Percentiles rank a stretch among this genome's conserved stretches.
phyloP scores from a whole-genome alignment of 2,888 invertebrate genomes.

The Leptinotarsa rubiginosa region DNA sequence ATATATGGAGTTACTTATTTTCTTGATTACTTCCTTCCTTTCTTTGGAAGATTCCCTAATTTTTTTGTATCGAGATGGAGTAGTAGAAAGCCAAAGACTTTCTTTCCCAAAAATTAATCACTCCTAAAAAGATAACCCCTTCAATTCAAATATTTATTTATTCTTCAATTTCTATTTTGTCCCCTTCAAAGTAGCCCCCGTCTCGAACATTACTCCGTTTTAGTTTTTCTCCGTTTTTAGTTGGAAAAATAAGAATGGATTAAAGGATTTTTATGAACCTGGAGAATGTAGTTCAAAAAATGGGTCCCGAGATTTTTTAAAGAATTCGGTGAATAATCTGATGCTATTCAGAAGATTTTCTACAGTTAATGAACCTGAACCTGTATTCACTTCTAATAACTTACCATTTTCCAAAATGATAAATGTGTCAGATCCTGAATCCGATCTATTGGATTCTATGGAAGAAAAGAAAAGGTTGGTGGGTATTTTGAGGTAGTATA shows the following conservation, averaged over 20 bases:
- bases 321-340: conserved; percentile 32
- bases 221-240: conserved; percentile 16
- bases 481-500: not conserved
- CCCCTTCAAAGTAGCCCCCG: no score
- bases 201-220: no score
- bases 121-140: no score
- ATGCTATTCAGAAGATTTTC: conserved; percentile 32
- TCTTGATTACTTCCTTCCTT: no score
- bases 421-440: conserved; percentile 13
- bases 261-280: conserved; percentile 29
- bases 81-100: no score
- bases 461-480: conserved; percentile 34
- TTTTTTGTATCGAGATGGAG: no score
- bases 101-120: no score
- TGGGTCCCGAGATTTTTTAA: conserved; percentile 23
- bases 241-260: conserved; percentile 25
- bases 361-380: conserved; percentile 22
- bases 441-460: conserved; percentile 32
- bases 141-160: no score
- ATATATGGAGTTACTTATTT: no score
- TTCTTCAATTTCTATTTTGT: no score
- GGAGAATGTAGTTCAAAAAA: conserved; percentile 30
- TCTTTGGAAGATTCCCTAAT: no score
- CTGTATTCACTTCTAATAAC: conserved; percentile 37
- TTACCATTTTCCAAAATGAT: conserved; percentile 31